Evolutionary conservation across 1,140 invertebrate genomes (phyloP), one percentile per base, ranked within the genome.

Genomic region (Sminthurinus signatus): DNA sequence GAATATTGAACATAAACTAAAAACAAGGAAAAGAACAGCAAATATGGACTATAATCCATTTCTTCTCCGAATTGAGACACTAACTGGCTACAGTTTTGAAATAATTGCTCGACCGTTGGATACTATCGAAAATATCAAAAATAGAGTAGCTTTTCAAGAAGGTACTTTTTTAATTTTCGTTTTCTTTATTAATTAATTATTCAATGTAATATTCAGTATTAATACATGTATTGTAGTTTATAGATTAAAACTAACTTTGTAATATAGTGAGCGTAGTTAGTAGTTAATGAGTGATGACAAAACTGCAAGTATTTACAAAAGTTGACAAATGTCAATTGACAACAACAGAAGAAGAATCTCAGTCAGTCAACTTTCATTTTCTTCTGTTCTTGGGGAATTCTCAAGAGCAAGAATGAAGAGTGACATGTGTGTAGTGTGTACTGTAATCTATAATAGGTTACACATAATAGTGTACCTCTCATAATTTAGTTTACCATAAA

Each of bases 31-130:
- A 8, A 39, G 17, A 8, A 39, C 8, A 8, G 10, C 21, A 14
- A 19, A 48, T 23, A 56, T 56, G 54, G 54, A 56, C 8, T 42
- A 19, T 21, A 39, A 4, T 23, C 54, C 54, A 19, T 56, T 56
- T 27, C 32, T 56, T 39, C 54, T 56, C 54, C 29, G 54, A 27
- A 23, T 56, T 19, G 54, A 56, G 5, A 56, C 54, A 31, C 19
- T 56, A 19, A 56, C 54, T 4, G 54, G 54, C 3, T 39, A 56
- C 54, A 36, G 19, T 39, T 56, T 56, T 42, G 54, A 56, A 42
- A 23, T 56, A 10, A 23, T 56, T 42, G 54, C 54, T 14, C 28
- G 54, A 36, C 54, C 28, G 5, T 12, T 32, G 36, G 54, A 56
- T 21, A 39, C 54, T 42, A 21, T 56, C 8, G 29, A 32, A 23